Percentiles rank a stretch among this genome's conserved stretches.
phyloP scores from a whole-genome alignment of 2,797 vertebrate species.

The Halcyon badia region DNA sequence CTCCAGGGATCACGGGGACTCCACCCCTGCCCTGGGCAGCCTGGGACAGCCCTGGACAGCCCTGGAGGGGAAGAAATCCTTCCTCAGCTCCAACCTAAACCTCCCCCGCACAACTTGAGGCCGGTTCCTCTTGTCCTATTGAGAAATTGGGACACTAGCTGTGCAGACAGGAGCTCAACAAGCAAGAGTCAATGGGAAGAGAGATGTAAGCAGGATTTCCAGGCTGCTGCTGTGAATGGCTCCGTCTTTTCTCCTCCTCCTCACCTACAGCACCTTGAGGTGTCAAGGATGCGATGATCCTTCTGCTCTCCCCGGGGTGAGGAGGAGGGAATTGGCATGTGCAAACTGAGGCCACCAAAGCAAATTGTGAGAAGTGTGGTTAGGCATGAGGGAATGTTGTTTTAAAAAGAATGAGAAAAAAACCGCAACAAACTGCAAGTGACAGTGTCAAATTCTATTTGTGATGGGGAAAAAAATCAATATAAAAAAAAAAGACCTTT shows the following conservation, averaged over 20 bases:
- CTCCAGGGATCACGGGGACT: not conserved
- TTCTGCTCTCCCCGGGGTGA: not conserved
- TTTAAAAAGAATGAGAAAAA: not conserved
- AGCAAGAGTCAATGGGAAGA: not conserved
- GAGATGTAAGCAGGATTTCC: not conserved
- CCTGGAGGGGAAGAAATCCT: not conserved
- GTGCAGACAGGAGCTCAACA: not conserved
- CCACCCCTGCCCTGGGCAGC: not conserved
- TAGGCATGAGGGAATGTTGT: not conserved
- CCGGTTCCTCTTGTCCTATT: not conserved
- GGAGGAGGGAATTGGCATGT: not conserved
- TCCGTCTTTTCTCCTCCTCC: not conserved
- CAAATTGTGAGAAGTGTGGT: not conserved
- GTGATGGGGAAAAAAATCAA: not conserved
- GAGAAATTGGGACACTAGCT: not conserved
- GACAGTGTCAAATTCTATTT: not conserved
- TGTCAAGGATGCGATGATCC: not conserved
- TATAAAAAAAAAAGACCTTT: not conserved
- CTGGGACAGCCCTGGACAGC: not conserved
- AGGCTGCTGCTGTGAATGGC: not conserved
- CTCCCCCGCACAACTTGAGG: not conserved
- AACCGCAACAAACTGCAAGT: not conserved
- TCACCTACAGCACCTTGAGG: not conserved
- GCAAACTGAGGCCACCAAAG: not conserved
- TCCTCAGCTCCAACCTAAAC: not conserved